Evolutionary conservation across 92 coral and sea anemone species (phyloP).

Genomic region (Montipora capitata): DNA sequence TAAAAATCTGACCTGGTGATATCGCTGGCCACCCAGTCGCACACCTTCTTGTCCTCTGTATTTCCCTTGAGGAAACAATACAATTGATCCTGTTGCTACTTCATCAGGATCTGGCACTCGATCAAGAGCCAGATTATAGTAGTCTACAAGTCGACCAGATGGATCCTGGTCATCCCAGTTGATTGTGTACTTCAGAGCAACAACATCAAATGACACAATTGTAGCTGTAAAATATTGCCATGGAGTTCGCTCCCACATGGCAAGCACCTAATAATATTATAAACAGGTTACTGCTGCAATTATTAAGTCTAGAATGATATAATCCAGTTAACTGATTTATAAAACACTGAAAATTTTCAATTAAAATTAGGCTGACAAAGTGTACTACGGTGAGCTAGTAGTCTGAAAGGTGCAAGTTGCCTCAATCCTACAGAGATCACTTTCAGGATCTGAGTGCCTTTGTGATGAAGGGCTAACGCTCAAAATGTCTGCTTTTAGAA

Average conservation of each 20-base stretch:
- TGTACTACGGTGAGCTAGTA: too few species aligned
- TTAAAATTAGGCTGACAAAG: too few species aligned
- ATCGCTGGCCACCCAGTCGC: slow-evolving; percentile 90
- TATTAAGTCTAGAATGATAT: too few species aligned
- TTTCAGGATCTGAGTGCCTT: too few species aligned
- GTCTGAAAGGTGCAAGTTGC: too few species aligned
- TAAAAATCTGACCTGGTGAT: slow-evolving; percentile 80
- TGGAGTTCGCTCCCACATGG: slow-evolving; percentile 86
- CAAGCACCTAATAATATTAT: slow-evolving; percentile 71
- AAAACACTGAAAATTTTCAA: too few species aligned
- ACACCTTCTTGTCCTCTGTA: slow-evolving; percentile 90
- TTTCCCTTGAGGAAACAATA: slow-evolving; percentile 93
- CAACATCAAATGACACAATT: slow-evolving; percentile 81
- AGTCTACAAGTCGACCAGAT: slow-evolving; percentile 87
- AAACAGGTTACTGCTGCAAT: neutral
- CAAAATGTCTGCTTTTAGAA: too few species aligned
- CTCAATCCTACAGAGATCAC: too few species aligned
- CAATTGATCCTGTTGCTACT: slow-evolving; percentile 88
- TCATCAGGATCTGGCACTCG: slow-evolving; percentile 93
- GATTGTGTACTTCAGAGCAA: slow-evolving; percentile 78
- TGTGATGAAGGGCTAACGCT: too few species aligned
- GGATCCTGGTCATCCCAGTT: slow-evolving; percentile 97
- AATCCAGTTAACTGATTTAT: too few species aligned
- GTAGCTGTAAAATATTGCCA: slow-evolving; percentile 98
- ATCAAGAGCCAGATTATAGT: slow-evolving; percentile 92